Conservation (phyloP, 2,113 vertebrate genomes). For the Ariopsis seemanni region DNA sequence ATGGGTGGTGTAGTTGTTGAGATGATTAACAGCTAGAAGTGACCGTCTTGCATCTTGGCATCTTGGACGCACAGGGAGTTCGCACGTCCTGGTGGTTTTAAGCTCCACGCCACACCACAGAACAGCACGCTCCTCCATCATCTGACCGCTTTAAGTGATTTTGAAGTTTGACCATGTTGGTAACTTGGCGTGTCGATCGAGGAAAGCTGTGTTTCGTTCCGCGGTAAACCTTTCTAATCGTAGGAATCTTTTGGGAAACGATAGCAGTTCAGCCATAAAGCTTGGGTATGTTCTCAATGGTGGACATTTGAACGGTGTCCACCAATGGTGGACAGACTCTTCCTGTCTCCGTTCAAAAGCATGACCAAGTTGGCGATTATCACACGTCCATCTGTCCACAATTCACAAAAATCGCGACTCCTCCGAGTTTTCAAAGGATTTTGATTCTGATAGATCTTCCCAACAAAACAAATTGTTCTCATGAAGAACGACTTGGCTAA, state of each 20-base stretch:
- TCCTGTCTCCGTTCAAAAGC: not conserved
- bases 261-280: not conserved
- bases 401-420: too few relatives aligned
- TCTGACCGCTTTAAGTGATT: not conserved
- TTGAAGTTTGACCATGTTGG: not conserved
- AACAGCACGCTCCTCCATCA: not conserved
- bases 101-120: not conserved
- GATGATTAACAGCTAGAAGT: not conserved
- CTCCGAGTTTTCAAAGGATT: too few relatives aligned
- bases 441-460: too few relatives aligned
- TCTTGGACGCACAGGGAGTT: not conserved
- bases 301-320: too few relatives aligned
- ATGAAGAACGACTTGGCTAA: too few relatives aligned
- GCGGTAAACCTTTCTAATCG: not conserved
- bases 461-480: too few relatives aligned
- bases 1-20: not conserved
- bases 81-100: not conserved
- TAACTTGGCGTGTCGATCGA: not conserved
- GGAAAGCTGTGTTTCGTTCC: not conserved
- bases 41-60: not conserved
- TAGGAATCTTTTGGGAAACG: not conserved
- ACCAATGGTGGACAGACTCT: not conserved
- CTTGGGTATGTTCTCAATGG: not conserved
- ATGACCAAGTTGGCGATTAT: not conserved
- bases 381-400: too few relatives aligned